Conservation (phyloP, 2,888 invertebrate species). For the Lordiphosa fenestrarum region DNA sequence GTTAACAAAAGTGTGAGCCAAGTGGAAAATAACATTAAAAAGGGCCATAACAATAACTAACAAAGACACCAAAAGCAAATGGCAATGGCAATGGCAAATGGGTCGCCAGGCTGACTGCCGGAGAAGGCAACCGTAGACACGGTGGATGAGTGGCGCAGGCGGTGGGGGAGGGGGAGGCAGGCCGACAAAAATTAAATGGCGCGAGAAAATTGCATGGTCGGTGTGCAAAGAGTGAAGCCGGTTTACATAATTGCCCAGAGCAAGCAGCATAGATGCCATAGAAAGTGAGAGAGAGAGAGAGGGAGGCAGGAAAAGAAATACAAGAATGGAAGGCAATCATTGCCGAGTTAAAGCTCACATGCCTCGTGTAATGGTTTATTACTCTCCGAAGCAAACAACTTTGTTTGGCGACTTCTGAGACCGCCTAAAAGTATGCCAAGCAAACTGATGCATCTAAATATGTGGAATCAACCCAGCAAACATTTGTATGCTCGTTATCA, state of each 20-base stretch:
- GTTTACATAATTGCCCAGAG: constrained; percentile 66
- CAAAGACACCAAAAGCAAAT: constrained; percentile 75
- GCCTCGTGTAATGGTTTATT: too few relatives aligned
- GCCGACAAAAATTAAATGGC: constrained; percentile 74
- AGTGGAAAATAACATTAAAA: constrained; percentile 77
- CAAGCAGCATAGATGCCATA: constrained; percentile 27
- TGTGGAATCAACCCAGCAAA: too few relatives aligned
- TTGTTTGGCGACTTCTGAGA: not conserved
- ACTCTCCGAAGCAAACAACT: too few relatives aligned
- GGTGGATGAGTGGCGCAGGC: not conserved
- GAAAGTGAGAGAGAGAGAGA: constrained; percentile 9
- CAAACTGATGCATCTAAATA: not conserved
- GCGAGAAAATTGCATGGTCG: constrained; percentile 73
- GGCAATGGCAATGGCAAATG: constrained; percentile 58
- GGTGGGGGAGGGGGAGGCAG: constrained; percentile 26
- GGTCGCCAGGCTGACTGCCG: constrained; percentile 26
- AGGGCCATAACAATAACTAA: constrained; percentile 75
- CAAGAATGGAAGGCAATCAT: constrained; percentile 18
- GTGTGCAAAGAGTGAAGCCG: constrained; percentile 55
- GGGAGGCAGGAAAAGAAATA: not conserved
- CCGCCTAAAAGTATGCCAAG: constrained; percentile 30
- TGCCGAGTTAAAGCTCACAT: constrained; percentile 11
- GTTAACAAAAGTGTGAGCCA: constrained; percentile 73
- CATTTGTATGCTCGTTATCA: too few relatives aligned
- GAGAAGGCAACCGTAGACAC: constrained; percentile 19